These are phyloP conservation scores for Aurelia sp. DNA, from an alignment of 30 jellyfish, hydroid and myxozoan species.

Conservation along the genomic window DNA sequence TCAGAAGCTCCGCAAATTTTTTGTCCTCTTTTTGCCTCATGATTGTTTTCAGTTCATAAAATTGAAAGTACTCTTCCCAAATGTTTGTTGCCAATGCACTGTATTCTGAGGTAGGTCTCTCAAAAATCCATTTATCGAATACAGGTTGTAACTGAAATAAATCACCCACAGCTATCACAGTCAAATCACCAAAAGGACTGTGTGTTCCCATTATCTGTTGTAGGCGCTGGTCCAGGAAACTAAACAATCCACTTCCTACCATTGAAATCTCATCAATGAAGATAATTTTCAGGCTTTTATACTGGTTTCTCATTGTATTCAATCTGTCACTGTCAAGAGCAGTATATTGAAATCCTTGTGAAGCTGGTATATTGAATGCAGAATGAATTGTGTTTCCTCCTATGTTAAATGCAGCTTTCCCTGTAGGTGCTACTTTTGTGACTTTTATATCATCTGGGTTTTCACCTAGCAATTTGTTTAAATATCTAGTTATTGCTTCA, in stretches of 20 bases:
- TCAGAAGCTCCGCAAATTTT: no score
- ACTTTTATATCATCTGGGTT: constrained; percentile 35
- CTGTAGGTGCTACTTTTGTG: constrained; percentile 41
- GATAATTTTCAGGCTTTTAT: background rate
- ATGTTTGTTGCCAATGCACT: no score
- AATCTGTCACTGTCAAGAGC: constrained; percentile 35
- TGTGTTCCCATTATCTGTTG: constrained; percentile 24
- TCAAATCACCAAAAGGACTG: constrained; percentile 33
- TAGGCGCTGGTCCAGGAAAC: constrained; percentile 3
- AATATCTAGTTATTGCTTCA: constrained; percentile 5
- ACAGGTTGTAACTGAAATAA: constrained; percentile 31
- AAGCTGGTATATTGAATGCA: constrained; percentile 19
- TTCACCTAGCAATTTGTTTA: constrained; percentile 21
- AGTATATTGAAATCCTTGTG: background rate
- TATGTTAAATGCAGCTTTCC: constrained; percentile 45
- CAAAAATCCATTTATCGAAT: constrained; percentile 39
- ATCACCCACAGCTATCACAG: constrained; percentile 40
- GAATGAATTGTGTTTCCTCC: constrained; percentile 40
- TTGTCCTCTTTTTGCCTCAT: no score
- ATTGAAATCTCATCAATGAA: constrained; percentile 36
- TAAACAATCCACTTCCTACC: constrained; percentile 30
- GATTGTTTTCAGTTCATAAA: no score
- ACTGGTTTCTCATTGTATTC: constrained; percentile 6
- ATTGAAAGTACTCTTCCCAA: no score
- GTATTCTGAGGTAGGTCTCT: background rate